Conservation (phyloP, 2,888 invertebrate species). For the Chouioia cunea region DNA sequence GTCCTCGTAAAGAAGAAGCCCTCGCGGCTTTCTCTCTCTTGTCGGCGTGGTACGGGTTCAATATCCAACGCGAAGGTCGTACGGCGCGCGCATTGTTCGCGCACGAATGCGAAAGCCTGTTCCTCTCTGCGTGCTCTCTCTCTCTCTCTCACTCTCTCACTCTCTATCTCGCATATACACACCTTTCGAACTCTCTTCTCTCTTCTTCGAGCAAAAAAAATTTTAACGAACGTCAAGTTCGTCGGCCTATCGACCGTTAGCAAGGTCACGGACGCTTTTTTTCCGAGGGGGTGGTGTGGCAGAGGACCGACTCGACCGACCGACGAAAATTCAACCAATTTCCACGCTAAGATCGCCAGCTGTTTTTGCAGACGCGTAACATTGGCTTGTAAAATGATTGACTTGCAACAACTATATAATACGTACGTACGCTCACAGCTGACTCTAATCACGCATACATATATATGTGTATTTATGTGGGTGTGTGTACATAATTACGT, state of each 20-base stretch:
- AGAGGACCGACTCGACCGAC: background rate
- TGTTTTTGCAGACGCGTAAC: no score
- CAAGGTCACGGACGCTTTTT: conserved; percentile 8
- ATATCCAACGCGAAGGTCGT: conserved; percentile 49
- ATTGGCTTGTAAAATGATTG: no score
- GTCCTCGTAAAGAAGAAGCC: no score
- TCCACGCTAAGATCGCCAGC: conserved; percentile 13
- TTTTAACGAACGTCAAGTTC: background rate
- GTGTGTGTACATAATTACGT: no score
- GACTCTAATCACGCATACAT: no score
- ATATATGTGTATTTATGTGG: no score
- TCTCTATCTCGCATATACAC: background rate
- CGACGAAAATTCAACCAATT: conserved; percentile 24
- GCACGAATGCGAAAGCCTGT: background rate
- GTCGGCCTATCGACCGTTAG: conserved; percentile 24
- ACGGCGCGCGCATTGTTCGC: conserved; percentile 47
- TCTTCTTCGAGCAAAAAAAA: conserved; percentile 1
- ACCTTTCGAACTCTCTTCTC: background rate
- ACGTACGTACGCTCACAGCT: no score
- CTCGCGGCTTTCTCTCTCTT: background rate
- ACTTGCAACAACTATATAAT: no score
- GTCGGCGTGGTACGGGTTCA: conserved; percentile 36
- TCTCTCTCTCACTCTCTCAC: conserved; percentile 7
- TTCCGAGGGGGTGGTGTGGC: background rate
- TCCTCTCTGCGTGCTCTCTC: background rate